phyloP scores from a whole-genome alignment of 1,140 invertebrate species.

The Euborellia annulipes region DNA sequence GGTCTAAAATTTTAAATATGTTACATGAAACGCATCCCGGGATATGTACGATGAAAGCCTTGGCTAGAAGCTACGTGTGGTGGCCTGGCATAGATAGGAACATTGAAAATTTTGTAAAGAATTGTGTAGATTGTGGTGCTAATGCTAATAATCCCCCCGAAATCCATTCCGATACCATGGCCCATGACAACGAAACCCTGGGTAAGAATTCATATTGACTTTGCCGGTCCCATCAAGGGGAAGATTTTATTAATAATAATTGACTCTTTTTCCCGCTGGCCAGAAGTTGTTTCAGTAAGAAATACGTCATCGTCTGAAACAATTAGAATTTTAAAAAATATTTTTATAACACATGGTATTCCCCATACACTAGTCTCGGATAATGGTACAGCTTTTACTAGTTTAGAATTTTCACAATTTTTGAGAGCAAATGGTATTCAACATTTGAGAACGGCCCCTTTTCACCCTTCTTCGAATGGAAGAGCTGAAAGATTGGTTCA shows the following conservation, averaged over 20 bases:
- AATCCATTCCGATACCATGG: constrained; percentile 19
- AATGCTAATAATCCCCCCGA: constrained; percentile 12
- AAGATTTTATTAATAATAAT: constrained; percentile 10
- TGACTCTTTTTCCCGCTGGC: constrained; percentile 27
- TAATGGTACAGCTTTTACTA: constrained; percentile 17
- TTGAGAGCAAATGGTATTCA: constrained; percentile 12
- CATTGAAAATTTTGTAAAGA: constrained; percentile 15
- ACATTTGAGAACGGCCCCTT: constrained; percentile 12
- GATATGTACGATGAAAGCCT: constrained; percentile 23
- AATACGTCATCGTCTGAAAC: constrained; percentile 6
- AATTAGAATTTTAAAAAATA: constrained; percentile 10
- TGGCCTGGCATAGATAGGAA: constrained; percentile 25
- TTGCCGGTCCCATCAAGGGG: constrained; percentile 11
- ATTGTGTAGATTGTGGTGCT: constrained; percentile 12
- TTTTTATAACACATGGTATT: constrained; percentile 14
- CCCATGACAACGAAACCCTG: constrained; percentile 23
- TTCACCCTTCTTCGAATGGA: constrained; percentile 17
- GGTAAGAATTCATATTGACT: constrained; percentile 24
- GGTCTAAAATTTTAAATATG: constrained; percentile 15
- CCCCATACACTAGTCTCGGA: constrained; percentile 16
- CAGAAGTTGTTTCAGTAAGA: constrained; percentile 19
- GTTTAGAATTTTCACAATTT: constrained; percentile 17
- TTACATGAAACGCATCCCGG: constrained; percentile 25
- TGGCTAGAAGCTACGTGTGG: constrained; percentile 24
- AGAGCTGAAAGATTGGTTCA: constrained; percentile 17